Evolutionary conservation across 2,113 vertebrate species (phyloP), one percentile per base, ranked within the genome.

Genomic region (Taurulus bubalis): DNA sequence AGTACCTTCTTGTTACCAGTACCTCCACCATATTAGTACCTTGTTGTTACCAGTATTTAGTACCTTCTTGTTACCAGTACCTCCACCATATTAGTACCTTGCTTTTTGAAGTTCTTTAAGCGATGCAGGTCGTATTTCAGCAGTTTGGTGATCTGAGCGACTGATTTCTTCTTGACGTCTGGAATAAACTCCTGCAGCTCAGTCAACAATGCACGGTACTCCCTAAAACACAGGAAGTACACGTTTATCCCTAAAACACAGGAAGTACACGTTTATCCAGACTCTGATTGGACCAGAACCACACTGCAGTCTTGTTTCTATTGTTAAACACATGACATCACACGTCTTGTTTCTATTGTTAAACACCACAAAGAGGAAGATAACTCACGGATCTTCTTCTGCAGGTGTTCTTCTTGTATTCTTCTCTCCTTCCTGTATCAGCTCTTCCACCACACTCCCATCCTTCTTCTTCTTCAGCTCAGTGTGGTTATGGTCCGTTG

Each of bases 181-280:
- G 90, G 90, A 62, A 91, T 0, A 49, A 80, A 93, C 59, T 91
- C 83, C 42, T 86, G n/a, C 26, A 93, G 85, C 63, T 91, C 80
- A 0, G 85, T n/a, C 40, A 88, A 0, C 59, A 60, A 0, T 1
- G 0, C 1, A 1, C 0, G 3, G 47, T 81, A 12, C 10, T 51
- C 0, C 18, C 87, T 88, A 58, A 11, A 8, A 32, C 30, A 32
- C 30, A 32, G 36, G 12, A 14, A 24, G 24, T 11, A 28, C 26
- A 64, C 1, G 47, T 42, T 24, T 42, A 40, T 2, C 12, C 40
- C 40, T 42, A 14, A 42, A 36, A 53, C 28, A 32, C 15, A 34
- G 36, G 12, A 14, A 24, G 24, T 11, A 28, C 26, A 64, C 1
- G 47, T 42, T 24, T 42, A 53, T 20, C 24, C 8, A 40, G 38